Base-by-base conservation (phyloP, 2,888 invertebrate species). In the Melipona beecheii region DNA sequence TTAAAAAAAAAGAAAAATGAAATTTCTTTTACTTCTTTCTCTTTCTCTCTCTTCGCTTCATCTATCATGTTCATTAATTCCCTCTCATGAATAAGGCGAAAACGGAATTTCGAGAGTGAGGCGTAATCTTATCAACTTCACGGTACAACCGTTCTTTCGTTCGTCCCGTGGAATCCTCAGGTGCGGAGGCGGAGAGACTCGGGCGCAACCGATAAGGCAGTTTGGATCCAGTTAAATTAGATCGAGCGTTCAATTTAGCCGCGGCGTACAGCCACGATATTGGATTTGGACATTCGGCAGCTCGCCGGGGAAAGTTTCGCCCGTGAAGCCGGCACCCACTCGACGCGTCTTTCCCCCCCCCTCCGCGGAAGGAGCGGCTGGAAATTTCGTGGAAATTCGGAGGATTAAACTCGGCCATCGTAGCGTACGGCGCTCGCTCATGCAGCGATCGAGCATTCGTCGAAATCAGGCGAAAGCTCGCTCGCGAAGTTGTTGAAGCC, bases 141-240 rank as follows among this genome's bases (percentile, higher is more conserved):
- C 58, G 27, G 43, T 36, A 27, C n/a, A 15, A 24, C 15, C 70
- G 4, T n/a, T 36, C 24, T 50, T 60, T 69, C 27, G 31, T 24
- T 73, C 54, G 36, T 54, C 15, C 78, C 69, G 72, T 75, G 74
- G 79, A 88, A 87, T 86, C 85, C 87, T 83, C 83, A 81, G 84
- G 79, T 77, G 79, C 56, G 64, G 77, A 52, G 54, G 21, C 71
- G 27, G 66, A 31, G 62, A 75, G 60, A 36, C 50, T 15, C 27
- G n/a, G 9, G 9, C 43, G 31, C 27, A 27, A n/a, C 49, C 68
- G 77, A 74, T 64, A 70, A 66, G 75, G 54, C 17, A 52, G 58
- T 75, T 82, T 66, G 65, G 75, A 49, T 58, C 56, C 74, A 83
- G 60, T 71, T 82, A 71, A 83, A 83, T 83, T 83, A 83, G 82